Conservation (phyloP, 2,888 invertebrate species). For the Campopleginae sp. region DNA sequence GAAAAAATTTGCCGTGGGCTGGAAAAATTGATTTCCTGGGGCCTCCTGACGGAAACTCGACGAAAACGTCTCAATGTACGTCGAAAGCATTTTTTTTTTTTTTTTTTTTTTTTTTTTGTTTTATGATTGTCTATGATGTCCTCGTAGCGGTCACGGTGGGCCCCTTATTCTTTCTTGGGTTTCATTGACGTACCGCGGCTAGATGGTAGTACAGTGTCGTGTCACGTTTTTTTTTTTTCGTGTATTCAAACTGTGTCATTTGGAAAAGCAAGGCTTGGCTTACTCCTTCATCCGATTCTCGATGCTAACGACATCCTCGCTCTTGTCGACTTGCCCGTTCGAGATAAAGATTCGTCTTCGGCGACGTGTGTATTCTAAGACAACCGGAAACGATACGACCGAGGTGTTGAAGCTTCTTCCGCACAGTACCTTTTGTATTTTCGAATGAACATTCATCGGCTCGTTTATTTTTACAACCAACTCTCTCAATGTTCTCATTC, state of each 20-base stretch:
- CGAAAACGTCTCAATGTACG: background rate
- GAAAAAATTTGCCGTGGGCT: no score
- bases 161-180: constrained; percentile 54
- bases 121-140: constrained; percentile 46
- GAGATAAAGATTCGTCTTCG: constrained; percentile 70
- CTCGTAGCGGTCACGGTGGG: constrained; percentile 38
- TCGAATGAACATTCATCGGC: constrained; percentile 29
- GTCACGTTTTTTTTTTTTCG: constrained; percentile 18
- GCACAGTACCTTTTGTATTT: constrained; percentile 37
- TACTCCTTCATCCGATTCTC: constrained; percentile 31
- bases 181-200: constrained; percentile 54
- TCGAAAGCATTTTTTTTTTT: background rate
- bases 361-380: constrained; percentile 60
- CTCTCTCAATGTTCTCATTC: background rate
- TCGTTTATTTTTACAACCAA: constrained; percentile 12
- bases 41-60: no score
- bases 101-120: no score
- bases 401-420: constrained; percentile 42
- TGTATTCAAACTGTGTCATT: constrained; percentile 77
- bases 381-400: constrained; percentile 74
- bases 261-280: constrained; percentile 82
- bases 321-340: constrained; percentile 45
- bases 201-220: constrained; percentile 14
- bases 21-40: no score
- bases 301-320: constrained; percentile 39